phyloP scores from a whole-genome alignment of 2,797 vertebrate species.

The Sebastes paucispinis region DNA sequence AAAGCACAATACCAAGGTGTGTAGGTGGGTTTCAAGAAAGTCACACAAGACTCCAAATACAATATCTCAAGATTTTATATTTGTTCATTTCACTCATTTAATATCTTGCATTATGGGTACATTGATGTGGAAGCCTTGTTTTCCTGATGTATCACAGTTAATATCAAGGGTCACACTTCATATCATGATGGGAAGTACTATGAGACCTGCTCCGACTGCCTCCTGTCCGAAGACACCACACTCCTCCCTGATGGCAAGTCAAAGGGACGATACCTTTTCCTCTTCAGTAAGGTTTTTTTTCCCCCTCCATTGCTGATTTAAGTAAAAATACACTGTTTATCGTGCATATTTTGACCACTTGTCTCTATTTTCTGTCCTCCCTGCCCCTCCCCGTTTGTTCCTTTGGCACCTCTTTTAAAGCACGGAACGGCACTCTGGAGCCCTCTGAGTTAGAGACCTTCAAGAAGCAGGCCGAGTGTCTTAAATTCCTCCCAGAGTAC shows the following conservation, averaged over 20 bases:
- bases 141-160: constrained; percentile 46
- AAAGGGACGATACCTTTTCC: constrained; percentile 75
- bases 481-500: constrained; percentile 66
- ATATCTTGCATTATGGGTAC: neutral
- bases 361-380: neutral
- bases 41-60: neutral
- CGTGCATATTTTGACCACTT: neutral
- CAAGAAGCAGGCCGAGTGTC: constrained; percentile 77
- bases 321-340: neutral
- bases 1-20: neutral
- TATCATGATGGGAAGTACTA: constrained; percentile 80
- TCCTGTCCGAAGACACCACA: constrained; percentile 77
- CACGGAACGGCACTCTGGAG: constrained; percentile 65
- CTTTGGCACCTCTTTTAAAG: constrained; percentile 35
- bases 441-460: constrained; percentile 71
- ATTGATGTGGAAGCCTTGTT: neutral
- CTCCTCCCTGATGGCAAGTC: constrained; percentile 71
- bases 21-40: neutral
- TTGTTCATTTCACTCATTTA: neutral
- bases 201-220: constrained; percentile 74
- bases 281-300: constrained; percentile 68
- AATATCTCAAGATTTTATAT: neutral
- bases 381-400: neutral
- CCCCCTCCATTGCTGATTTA: neutral
- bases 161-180: constrained; percentile 76